phyloP scores from a whole-genome alignment of 2,888 invertebrate species.

The Rotaria macrura region DNA sequence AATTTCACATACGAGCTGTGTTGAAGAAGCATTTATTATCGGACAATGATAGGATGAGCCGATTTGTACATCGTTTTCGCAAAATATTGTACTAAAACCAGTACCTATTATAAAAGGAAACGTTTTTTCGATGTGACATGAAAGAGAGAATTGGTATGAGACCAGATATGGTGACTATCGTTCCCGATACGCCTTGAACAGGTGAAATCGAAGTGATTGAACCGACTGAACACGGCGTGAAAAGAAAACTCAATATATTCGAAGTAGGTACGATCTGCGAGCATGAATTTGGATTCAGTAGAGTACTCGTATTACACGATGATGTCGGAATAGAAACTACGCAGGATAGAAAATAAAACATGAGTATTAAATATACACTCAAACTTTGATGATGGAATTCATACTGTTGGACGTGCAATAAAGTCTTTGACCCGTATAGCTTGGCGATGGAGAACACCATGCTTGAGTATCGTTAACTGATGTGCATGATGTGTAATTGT shows the following conservation, averaged over 20 bases:
- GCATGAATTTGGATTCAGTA: background rate
- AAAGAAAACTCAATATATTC: background rate
- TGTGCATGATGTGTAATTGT: constrained; percentile 12
- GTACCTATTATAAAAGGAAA: background rate
- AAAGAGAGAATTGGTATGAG: too few relatives aligned
- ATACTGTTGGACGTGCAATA: constrained; percentile 23
- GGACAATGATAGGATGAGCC: constrained; percentile 5
- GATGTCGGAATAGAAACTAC: background rate
- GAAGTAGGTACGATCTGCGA: background rate
- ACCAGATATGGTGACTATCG: background rate
- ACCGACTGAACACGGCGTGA: background rate
- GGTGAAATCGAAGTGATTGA: background rate
- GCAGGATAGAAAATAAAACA: too few relatives aligned
- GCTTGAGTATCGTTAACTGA: background rate
- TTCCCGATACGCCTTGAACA: background rate
- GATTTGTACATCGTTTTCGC: constrained; percentile 24
- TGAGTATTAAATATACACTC: too few relatives aligned
- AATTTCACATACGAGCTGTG: constrained; percentile 19
- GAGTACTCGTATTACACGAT: background rate
- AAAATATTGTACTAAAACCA: constrained; percentile 2
- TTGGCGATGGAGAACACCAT: constrained; percentile 24
- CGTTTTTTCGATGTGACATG: too few relatives aligned
- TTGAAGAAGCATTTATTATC: background rate
- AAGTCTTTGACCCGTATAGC: background rate
- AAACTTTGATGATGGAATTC: too few relatives aligned